phyloP scores from a whole-genome alignment of 2,888 invertebrate species.

The Stegana nigrithorax region DNA sequence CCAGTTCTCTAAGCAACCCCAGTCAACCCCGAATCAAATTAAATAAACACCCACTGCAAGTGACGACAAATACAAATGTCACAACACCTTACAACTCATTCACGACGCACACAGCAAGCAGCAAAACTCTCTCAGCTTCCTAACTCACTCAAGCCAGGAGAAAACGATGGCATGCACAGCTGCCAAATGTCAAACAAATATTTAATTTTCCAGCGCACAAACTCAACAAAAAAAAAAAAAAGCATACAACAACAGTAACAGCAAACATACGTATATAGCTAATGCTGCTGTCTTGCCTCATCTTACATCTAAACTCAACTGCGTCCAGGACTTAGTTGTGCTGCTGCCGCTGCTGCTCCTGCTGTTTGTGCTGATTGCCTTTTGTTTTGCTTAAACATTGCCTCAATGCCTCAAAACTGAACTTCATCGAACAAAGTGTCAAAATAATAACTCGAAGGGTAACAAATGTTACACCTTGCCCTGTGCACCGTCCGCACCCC shows the following conservation, averaged over 20 bases:
- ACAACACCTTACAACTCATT: neutral
- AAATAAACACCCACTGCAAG: neutral
- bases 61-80: constrained; percentile 7
- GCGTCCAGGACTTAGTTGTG: no score
- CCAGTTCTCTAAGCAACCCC: no score
- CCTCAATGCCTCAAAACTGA: constrained; percentile 54
- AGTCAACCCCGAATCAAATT: no score
- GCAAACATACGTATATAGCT: no score
- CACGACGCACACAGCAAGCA: neutral
- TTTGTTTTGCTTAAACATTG: constrained; percentile 46
- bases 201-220: constrained; percentile 10
- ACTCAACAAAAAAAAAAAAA: neutral
- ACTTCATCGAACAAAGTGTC: constrained; percentile 57
- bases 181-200: constrained; percentile 15
- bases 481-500: no score
- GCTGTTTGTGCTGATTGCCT: neutral
- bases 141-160: no score
- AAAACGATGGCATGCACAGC: no score
- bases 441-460: constrained; percentile 48
- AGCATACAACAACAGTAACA: no score
- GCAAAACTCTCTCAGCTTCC: no score
- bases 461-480: constrained; percentile 11
- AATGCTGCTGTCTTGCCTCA: no score
- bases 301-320: no score
- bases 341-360: neutral